Conservation (phyloP, 1,140 invertebrate genomes). For the Copidosoma floridanum region DNA sequence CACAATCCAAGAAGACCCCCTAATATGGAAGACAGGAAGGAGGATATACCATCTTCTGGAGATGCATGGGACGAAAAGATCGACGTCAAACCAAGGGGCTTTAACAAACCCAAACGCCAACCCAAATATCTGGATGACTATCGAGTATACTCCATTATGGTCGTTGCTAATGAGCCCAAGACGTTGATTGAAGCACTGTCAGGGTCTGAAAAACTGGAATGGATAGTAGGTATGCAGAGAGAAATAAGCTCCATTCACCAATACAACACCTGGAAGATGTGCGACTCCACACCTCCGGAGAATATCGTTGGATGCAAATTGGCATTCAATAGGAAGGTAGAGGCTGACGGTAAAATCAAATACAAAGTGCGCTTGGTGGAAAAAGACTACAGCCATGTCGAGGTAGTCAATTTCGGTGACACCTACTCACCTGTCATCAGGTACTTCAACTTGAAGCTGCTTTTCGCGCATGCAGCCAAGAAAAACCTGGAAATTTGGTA, state of each 20-base stretch:
- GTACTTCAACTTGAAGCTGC: not conserved
- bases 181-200: not conserved
- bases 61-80: no score
- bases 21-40: no score
- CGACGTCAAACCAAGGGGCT: no score
- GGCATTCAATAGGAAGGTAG: not conserved
- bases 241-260: not conserved
- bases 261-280: not conserved
- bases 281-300: no score
- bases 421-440: not conserved
- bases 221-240: not conserved
- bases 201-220: not conserved
- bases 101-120: no score
- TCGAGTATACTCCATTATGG: no score
- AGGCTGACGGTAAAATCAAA: not conserved
- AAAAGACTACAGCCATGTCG: not conserved
- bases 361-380: not conserved
- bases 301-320: not conserved
- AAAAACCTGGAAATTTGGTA: not conserved
- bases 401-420: not conserved
- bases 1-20: no score
- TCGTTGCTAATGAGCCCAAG: not conserved
- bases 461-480: not conserved
- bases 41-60: no score
- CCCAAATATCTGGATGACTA: no score